Conservation (phyloP, 2,888 invertebrate genomes). For the Eurytoma californica region DNA sequence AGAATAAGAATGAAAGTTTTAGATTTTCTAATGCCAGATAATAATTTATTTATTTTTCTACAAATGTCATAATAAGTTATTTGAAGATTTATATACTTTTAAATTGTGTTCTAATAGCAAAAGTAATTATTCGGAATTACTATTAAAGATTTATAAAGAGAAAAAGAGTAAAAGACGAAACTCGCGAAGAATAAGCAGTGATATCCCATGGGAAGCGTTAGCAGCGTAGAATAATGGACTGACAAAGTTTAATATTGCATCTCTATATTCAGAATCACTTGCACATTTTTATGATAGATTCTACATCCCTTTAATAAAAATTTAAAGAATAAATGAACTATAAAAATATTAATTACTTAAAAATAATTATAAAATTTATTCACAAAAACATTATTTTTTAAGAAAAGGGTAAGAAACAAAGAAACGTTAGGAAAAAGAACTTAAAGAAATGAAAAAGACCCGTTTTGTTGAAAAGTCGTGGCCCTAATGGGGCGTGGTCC, state of each 20-base stretch:
- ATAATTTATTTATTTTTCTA: too few relatives aligned
- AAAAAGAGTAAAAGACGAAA: conserved; percentile 21
- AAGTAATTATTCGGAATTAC: too few relatives aligned
- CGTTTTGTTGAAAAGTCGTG: conserved; percentile 11
- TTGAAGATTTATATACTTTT: not conserved
- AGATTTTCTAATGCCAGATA: too few relatives aligned
- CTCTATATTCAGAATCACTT: conserved; percentile 23
- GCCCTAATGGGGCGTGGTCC: conserved; percentile 65
- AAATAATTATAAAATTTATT: not conserved
- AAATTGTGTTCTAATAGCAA: too few relatives aligned
- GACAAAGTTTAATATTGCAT: conserved; percentile 71
- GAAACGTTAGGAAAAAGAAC: not conserved
- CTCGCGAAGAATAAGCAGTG: conserved; percentile 39
- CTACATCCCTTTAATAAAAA: not conserved
- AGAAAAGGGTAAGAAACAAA: not conserved
- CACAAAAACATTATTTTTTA: too few relatives aligned
- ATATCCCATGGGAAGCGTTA: conserved; percentile 67
- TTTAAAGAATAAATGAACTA: not conserved
- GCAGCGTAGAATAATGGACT: conserved; percentile 66
- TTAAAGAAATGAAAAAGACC: not conserved
- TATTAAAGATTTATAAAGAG: not conserved
- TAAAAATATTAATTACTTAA: not conserved
- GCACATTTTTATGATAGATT: conserved; percentile 27
- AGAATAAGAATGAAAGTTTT: too few relatives aligned
- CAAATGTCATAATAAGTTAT: too few relatives aligned